Evolutionary conservation across 2,888 invertebrate species (phyloP), one percentile per base, ranked within the genome.

Genomic region (Heteromurus nitidus): DNA sequence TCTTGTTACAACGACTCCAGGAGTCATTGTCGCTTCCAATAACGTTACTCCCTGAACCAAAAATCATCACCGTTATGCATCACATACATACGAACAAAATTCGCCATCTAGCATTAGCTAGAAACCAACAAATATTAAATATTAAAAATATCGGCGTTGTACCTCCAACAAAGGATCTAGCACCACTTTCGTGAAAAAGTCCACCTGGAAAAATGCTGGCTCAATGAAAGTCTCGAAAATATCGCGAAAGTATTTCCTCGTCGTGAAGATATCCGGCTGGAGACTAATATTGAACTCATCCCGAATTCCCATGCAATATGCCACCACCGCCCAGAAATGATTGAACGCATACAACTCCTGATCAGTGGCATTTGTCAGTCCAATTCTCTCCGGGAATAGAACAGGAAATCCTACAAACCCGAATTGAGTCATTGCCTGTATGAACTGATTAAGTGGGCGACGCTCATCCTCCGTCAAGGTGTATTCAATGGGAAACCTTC

Each of bases 321-420:
- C 76, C 18, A 76, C n/a, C 9, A 68, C 55, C 0, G 76, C 68
- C 76, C 76, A 76, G n/a, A 76, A 44, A 68, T 76, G 76, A 31
- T 68, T 76, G 20, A 68, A 76, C 3, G 68, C 76, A 22, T 24
- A 47, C 5, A 76, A 50, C 13, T 76, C 76, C 2, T 76, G 13
- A 16, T 67, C 44, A 1, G 68, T 68, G 3, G 58, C 76, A 28
- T 76, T 60, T 55, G 64, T 50, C 11, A 76, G 30, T 9, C 76
- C 76, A 7, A 76, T 22, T n/a, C 68, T 28, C 22, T 68, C 68
- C 16, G 67, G 76, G 36, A 68, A 76, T 18, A 76, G n/a, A 7
- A 76, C 58, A 0, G 76, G 67, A 5, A 67, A 28, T 0, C 76
- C 76, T 0, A 68, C 68, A 31, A 76, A 76, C 1, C 36, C 58